phyloP scores from a whole-genome alignment of 2,888 invertebrate species.

The Chrysolina haemoptera region DNA sequence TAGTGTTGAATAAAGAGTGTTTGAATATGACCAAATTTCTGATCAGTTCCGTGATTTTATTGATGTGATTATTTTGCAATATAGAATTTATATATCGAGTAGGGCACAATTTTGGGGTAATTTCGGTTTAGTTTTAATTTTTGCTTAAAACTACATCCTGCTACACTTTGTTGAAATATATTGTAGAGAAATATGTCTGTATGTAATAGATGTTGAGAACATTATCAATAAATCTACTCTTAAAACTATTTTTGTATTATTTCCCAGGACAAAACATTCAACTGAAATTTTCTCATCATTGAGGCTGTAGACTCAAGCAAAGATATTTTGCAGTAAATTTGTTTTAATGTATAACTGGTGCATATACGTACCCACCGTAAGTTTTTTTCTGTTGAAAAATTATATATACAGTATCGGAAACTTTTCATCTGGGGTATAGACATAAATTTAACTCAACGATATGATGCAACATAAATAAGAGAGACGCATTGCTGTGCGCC shows the following conservation, averaged over 20 bases:
- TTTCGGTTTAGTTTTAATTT: conserved; percentile 63
- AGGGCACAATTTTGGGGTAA: conserved; percentile 63
- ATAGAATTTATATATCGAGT: conserved; percentile 54
- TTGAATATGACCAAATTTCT: conserved; percentile 60
- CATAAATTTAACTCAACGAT: too few relatives aligned
- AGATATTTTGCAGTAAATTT: too few relatives aligned
- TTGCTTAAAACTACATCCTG: conserved; percentile 60
- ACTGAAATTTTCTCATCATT: too few relatives aligned
- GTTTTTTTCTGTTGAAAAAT: too few relatives aligned
- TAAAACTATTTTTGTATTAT: conserved; percentile 26
- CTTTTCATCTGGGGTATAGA: too few relatives aligned
- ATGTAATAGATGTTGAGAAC: conserved; percentile 67
- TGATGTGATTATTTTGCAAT: conserved; percentile 65
- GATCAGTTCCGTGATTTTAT: conserved; percentile 59
- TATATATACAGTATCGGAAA: too few relatives aligned
- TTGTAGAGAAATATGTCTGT: conserved; percentile 64
- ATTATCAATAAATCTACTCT: conserved; percentile 59
- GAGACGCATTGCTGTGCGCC: too few relatives aligned
- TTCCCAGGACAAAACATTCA: too few relatives aligned
- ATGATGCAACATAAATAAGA: too few relatives aligned
- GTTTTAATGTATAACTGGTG: too few relatives aligned
- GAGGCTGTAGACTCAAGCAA: too few relatives aligned
- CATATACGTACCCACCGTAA: too few relatives aligned
- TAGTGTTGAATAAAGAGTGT: conserved; percentile 47
- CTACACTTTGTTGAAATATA: conserved; percentile 60